These are phyloP conservation scores for Pseudochromis fuscus DNA, from an alignment of 2,797 vertebrate genomes.

Conservation along the genomic window DNA sequence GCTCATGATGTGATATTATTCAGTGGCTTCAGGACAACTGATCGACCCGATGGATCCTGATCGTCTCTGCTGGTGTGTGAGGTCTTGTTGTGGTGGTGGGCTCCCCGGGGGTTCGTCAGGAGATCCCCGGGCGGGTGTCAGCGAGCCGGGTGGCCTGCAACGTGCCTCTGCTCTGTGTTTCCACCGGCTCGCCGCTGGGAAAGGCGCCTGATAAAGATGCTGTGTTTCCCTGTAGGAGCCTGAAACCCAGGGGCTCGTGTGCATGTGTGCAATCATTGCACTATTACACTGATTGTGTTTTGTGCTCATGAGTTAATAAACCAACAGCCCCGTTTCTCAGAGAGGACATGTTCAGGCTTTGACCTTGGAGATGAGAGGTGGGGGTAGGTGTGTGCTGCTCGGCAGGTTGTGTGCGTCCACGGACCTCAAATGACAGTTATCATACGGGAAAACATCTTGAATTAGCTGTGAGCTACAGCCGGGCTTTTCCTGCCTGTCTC, in stretches of 20 bases:
- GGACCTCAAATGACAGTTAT: constrained; percentile 58
- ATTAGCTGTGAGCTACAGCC: constrained; percentile 41
- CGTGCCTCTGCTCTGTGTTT: constrained; percentile 62
- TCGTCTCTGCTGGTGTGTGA: constrained; percentile 36
- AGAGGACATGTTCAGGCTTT: not conserved
- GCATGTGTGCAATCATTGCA: constrained; percentile 55
- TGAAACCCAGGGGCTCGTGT: constrained; percentile 29
- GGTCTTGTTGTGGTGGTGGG: constrained; percentile 62
- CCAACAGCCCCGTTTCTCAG: not conserved
- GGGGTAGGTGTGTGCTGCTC: constrained; percentile 4
- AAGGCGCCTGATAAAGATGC: constrained; percentile 55
- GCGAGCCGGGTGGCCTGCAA: constrained; percentile 29
- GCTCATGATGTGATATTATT: not conserved
- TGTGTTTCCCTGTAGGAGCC: constrained; percentile 42
- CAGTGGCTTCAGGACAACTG: not conserved
- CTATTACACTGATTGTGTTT: constrained; percentile 22
- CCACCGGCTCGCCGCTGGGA: constrained; percentile 76
- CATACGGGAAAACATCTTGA: constrained; percentile 61
- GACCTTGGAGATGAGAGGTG: constrained; percentile 5
- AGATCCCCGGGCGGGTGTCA: constrained; percentile 31
- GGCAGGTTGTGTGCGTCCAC: not conserved
- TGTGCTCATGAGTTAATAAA: constrained; percentile 1
- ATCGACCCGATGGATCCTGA: constrained; percentile 17
- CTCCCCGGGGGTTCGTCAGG: constrained; percentile 61
- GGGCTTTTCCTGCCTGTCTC: constrained; percentile 49